Percentiles rank a stretch among this genome's conserved stretches.
Evolutionary conservation across 1,140 invertebrate genomes (phyloP).

Genomic region (Ceratina calcarata): DNA sequence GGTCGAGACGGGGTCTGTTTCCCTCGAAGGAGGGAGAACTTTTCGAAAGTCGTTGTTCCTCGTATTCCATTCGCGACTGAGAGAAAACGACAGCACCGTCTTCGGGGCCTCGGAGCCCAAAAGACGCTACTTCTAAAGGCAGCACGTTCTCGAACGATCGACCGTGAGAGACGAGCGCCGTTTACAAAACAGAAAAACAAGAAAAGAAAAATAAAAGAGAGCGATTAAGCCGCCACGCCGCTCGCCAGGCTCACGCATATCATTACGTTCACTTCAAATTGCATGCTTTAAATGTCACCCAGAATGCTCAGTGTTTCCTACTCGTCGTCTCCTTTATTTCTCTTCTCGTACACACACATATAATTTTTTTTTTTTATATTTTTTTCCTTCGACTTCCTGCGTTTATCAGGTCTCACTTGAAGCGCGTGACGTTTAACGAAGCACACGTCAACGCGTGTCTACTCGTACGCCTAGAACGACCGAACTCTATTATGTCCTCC

Average conservation of each 20-base stretch:
- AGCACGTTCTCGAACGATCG: slow-evolving; percentile 11
- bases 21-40: background rate
- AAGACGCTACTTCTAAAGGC: background rate
- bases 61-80: background rate
- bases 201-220: slow-evolving; percentile 7
- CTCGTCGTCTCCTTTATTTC: slow-evolving; percentile 71
- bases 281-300: slow-evolving; percentile 80
- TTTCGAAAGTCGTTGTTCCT: background rate
- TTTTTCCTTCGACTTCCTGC: background rate
- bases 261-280: slow-evolving; percentile 71
- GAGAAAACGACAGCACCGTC: background rate
- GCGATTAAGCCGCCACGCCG: slow-evolving; percentile 61
- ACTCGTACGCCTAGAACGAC: slow-evolving; percentile 27
- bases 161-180: slow-evolving; percentile 9
- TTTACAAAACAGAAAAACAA: no score
- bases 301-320: slow-evolving; percentile 79
- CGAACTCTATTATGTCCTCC: background rate
- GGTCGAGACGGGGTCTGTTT: background rate
- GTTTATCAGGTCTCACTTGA: slow-evolving; percentile 58
- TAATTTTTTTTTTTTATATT: slow-evolving; percentile 10
- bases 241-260: slow-evolving; percentile 58
- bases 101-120: background rate
- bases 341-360: slow-evolving; percentile 20
- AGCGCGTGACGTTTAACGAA: slow-evolving; percentile 40
- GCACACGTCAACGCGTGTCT: slow-evolving; percentile 38